Base-by-base conservation (phyloP, 2,888 invertebrate species). In the Spilarctia lutea region DNA sequence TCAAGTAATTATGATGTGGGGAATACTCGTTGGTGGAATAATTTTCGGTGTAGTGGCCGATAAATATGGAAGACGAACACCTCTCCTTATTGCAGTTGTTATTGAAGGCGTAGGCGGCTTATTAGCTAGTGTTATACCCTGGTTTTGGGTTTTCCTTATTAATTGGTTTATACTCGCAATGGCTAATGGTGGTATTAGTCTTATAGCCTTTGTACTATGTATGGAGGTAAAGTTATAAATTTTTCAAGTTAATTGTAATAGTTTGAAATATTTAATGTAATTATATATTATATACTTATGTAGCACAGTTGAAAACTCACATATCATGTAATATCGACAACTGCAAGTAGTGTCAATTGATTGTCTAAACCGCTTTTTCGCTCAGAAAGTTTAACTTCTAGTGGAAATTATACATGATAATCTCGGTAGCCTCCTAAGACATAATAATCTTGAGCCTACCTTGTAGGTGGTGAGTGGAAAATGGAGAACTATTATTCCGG, bases 121-220 rank as follows among this genome's bases (percentile, higher is more conserved):
- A 65, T 79, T 95, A 4, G 95, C 96, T n/a, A 95, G 97, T 39
- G 84, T 96, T 69, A 90, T 96, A 33, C 96, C 96, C 0, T 93
- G 91, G 86, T 97, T 96, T 87, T 94, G 93, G 91, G 74, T 91
- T 6, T 97, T 97, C 88, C 83, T 97, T 42, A 42, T 94, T 0
- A 86, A 91, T 73, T 95, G 97, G 91, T 96, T 97, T 85, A 81
- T 96, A 35, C 87, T 96, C 77, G 97, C 97, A 3, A 87, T 97
- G 74, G 96, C 96, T 11, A 96, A 96, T 82, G 97, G 97, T 75
- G 97, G 97, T 7, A 96, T 97, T 45, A 96, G 96, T 79, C 96
- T 97, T 30, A 96, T 96, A 81, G 97, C 97, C 1, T 97, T 97
- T 86, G 97, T 97, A 3, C 91, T 97, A 82, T 97, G 96, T 88